A percentile compares a stretch with the other conserved stretches of the same genome.
Evolutionary conservation across 2,113 vertebrate species (phyloP).

Genomic region (Glaucidium brasilianum): DNA sequence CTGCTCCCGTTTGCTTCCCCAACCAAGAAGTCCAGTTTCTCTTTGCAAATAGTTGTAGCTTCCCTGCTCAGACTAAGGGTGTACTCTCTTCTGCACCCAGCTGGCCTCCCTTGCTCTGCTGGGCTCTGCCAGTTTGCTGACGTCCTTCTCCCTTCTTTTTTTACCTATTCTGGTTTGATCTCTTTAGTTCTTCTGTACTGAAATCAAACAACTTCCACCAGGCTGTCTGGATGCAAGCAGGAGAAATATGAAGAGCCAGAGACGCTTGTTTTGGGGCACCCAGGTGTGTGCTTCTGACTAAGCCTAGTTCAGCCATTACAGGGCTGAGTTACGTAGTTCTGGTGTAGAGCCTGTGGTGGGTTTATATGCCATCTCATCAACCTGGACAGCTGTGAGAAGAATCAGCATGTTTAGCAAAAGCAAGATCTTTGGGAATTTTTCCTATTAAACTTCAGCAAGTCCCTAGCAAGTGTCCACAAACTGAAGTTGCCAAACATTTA

Average conservation of each 20-base stretch:
- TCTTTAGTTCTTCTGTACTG: not conserved
- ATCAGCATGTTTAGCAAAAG: not conserved
- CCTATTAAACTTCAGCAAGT: not conserved
- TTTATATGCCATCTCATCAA: not conserved
- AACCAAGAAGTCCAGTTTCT: not conserved
- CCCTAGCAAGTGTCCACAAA: not conserved
- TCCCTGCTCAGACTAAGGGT: not conserved
- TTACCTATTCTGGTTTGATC: not conserved
- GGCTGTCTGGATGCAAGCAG: not conserved
- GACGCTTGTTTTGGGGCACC: fast-evolving
- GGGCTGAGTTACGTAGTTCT: not conserved
- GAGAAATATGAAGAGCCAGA: not conserved
- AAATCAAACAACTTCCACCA: not conserved
- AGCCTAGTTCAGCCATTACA: not conserved
- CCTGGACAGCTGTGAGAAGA: not conserved
- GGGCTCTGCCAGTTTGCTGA: not conserved
- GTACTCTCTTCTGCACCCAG: not conserved
- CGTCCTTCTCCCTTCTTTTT: not conserved
- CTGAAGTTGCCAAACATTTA: not conserved
- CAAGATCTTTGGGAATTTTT: not conserved
- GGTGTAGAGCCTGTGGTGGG: not conserved
- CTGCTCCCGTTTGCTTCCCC: not conserved
- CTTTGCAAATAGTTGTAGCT: not conserved
- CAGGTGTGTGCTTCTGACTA: fast-evolving
- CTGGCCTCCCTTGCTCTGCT: not conserved